Conservation (phyloP, 2,797 vertebrate species). For the Lindbergichthys nudifrons region DNA sequence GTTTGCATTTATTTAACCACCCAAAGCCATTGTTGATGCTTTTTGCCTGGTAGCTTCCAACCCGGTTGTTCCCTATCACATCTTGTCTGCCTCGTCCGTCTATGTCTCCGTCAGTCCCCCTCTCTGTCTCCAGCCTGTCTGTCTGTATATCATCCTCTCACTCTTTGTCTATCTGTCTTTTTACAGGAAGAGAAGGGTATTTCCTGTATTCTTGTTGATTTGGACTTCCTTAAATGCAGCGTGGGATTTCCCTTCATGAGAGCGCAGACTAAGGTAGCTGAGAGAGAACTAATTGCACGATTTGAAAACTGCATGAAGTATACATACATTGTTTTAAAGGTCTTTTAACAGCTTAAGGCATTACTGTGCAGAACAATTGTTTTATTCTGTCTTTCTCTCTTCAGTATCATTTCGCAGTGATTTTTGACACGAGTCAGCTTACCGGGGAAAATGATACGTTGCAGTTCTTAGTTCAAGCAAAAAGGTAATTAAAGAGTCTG, state of each 20-base stretch:
- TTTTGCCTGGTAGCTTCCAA: constrained; percentile 28
- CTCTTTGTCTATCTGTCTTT: constrained; percentile 70
- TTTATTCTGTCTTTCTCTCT: constrained; percentile 46
- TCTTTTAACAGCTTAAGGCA: constrained; percentile 1
- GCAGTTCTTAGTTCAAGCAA: constrained; percentile 91
- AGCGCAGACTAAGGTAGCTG: constrained; percentile 92
- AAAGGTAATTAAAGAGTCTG: constrained; percentile 85
- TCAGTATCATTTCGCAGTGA: constrained; percentile 94
- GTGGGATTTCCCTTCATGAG: constrained; percentile 99
- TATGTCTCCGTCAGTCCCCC: constrained; percentile 36
- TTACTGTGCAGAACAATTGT: neutral
- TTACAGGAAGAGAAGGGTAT: constrained; percentile 96
- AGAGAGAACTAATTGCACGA: neutral
- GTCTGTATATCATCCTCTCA: constrained; percentile 52
- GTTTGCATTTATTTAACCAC: constrained; percentile 26
- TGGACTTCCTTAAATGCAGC: constrained; percentile 96
- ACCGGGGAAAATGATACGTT: constrained; percentile 92
- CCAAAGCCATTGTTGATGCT: neutral
- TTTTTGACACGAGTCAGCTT: constrained; percentile 96
- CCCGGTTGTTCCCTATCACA: constrained; percentile 29
- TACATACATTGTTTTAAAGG: neutral
- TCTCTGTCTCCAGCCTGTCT: constrained; percentile 69
- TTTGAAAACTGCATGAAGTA: constrained; percentile 6
- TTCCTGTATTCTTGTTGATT: constrained; percentile 93
- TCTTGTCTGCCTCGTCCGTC: constrained; percentile 38